Evolutionary conservation across 2,113 vertebrate genomes (phyloP).

Genomic region (Merops nubicus): DNA sequence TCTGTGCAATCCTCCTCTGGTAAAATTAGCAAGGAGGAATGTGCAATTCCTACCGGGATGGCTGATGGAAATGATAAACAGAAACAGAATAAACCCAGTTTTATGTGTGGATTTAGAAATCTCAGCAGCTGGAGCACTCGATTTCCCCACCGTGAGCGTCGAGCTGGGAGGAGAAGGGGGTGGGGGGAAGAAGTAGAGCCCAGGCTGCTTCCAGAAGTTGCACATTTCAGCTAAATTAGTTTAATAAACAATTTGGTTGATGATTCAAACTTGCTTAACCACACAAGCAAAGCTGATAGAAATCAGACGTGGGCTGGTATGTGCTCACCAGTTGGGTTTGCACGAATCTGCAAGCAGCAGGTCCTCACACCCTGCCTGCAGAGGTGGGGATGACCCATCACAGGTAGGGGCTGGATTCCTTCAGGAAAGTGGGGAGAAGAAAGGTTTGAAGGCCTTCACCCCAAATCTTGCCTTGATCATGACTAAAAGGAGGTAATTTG

Average conservation of each 20-base stretch:
- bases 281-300: not conserved
- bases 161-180: not conserved
- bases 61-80: not conserved
- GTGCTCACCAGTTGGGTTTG: rapidly evolving
- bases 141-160: not conserved
- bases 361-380: rapidly evolving
- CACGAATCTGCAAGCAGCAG: not conserved
- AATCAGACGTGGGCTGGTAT: not conserved
- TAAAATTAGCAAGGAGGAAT: not conserved
- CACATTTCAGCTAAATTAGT: not conserved
- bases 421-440: not conserved
- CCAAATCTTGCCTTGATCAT: not conserved
- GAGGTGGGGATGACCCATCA: rapidly evolving
- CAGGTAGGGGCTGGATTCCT: not conserved
- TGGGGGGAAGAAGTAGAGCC: rapidly evolving
- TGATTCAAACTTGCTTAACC: not conserved
- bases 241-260: conserved; percentile 15
- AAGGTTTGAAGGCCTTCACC: not conserved
- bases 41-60: not conserved
- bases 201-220: not conserved
- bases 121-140: not conserved
- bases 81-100: not conserved
- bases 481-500: not conserved
- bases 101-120: not conserved
- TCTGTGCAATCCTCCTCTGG: not conserved